These are phyloP conservation scores for Astreopora myriophthalma DNA, from an alignment of 64 coral and sea anemone genomes.

Conservation along the genomic window DNA sequence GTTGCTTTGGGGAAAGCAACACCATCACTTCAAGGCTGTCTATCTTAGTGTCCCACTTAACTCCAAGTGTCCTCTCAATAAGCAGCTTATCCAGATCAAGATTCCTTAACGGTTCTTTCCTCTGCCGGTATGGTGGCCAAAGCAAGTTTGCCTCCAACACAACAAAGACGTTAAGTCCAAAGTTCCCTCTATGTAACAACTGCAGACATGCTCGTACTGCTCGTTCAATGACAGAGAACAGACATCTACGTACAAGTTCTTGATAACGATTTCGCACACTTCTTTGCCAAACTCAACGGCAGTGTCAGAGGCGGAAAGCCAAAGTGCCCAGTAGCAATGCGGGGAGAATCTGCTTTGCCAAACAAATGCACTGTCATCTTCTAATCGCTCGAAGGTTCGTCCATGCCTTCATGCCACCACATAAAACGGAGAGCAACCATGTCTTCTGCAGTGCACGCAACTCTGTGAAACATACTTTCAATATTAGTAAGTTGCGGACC, in stretches of 20 bases:
- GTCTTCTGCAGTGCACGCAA: conserved; percentile 28
- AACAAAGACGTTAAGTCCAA: conserved; percentile 50
- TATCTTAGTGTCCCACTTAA: conserved; percentile 62
- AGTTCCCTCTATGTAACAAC: conserved; percentile 62
- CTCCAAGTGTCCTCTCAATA: conserved; percentile 49
- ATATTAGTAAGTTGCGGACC: too few species aligned
- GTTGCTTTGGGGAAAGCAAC: not conserved
- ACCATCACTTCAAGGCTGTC: conserved; percentile 41
- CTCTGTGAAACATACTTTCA: conserved; percentile 51
- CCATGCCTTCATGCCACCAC: conserved; percentile 40
- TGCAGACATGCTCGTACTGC: not conserved
- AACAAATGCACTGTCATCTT: conserved; percentile 73
- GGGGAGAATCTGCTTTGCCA: conserved; percentile 58
- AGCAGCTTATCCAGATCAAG: conserved; percentile 56
- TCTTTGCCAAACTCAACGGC: conserved; percentile 38
- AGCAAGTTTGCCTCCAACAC: conserved; percentile 21
- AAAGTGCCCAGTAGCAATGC: conserved; percentile 51
- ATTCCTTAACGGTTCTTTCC: conserved; percentile 41
- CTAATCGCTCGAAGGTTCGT: conserved; percentile 32
- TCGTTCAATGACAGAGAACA: conserved; percentile 51
- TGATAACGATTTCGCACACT: conserved; percentile 33
- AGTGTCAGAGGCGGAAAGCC: conserved; percentile 48
- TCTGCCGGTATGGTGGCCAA: conserved; percentile 47
- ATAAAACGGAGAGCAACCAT: conserved; percentile 29
- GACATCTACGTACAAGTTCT: conserved; percentile 69